Conservation (phyloP, 2,888 invertebrate species). For the Drosophila acutilabella region DNA sequence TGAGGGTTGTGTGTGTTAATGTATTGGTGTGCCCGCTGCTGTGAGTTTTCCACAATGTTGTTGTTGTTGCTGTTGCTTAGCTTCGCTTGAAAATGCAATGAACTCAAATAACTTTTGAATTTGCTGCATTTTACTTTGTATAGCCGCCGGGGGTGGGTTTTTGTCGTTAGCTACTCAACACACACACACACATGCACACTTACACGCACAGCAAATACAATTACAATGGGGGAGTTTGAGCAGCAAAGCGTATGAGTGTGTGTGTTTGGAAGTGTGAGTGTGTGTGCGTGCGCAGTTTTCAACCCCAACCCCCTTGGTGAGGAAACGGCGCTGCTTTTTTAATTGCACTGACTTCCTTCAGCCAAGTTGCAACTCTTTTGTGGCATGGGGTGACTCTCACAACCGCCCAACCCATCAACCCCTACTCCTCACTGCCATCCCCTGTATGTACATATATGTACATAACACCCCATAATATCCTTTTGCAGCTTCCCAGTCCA, state of each 20-base stretch:
- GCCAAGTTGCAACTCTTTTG: constrained; percentile 69
- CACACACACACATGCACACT: constrained; percentile 44
- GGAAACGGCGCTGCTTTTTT: constrained; percentile 73
- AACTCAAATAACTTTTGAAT: constrained; percentile 83
- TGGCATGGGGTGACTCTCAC: constrained; percentile 45
- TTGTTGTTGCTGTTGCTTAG: constrained; percentile 66
- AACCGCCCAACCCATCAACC: constrained; percentile 6
- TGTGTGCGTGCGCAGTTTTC: constrained; percentile 67
- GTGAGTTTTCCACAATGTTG: constrained; percentile 50
- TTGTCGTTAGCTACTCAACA: constrained; percentile 71
- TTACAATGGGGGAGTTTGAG: constrained; percentile 62
- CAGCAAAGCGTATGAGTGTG: not conserved
- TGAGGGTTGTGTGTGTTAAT: constrained; percentile 12
- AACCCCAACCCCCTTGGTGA: constrained; percentile 69
- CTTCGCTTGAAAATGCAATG: constrained; percentile 82
- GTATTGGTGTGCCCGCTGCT: constrained; percentile 39
- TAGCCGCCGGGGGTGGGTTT: constrained; percentile 69
- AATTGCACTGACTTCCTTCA: constrained; percentile 78
- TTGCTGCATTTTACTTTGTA: constrained; percentile 80
- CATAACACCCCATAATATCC: constrained; percentile 24
- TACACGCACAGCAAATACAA: constrained; percentile 52
- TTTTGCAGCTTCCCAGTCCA: not conserved
- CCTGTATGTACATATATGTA: constrained; percentile 34
- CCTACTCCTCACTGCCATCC: constrained; percentile 21
- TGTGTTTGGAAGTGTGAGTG: constrained; percentile 28